phyloP scores from a whole-genome alignment of 1,140 invertebrate genomes.

The Sogatella furcifera region DNA sequence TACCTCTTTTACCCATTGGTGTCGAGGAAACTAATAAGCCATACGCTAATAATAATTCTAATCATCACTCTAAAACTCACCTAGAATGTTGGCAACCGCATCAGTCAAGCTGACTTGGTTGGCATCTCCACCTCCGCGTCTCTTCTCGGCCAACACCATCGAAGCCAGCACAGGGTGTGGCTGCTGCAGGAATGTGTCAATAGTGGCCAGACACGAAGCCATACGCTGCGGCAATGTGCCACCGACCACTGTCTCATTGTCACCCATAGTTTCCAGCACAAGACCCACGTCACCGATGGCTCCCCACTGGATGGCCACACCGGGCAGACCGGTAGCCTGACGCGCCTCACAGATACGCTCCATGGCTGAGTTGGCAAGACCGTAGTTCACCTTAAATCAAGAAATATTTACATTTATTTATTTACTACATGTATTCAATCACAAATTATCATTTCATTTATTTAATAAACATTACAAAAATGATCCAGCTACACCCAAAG shows the following conservation, averaged over 20 bases:
- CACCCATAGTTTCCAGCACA: slow-evolving; percentile 67
- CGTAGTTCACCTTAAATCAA: too few relatives aligned
- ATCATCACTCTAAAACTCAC: too few relatives aligned
- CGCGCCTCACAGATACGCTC: slow-evolving; percentile 85
- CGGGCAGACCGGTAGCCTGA: slow-evolving; percentile 64
- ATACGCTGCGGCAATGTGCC: slow-evolving; percentile 91
- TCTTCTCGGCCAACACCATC: slow-evolving; percentile 64
- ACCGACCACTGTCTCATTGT: slow-evolving; percentile 81
- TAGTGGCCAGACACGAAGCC: slow-evolving; percentile 68
- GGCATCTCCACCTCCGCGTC: slow-evolving; percentile 35
- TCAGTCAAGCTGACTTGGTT: slow-evolving; percentile 50
- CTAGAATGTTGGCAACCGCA: slow-evolving; percentile 74
- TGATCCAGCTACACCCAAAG: too few relatives aligned
- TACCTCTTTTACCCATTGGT: too few relatives aligned
- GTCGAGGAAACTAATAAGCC: too few relatives aligned
- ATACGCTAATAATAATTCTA: too few relatives aligned
- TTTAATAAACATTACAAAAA: too few relatives aligned
- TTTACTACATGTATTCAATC: too few relatives aligned
- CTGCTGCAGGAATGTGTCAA: slow-evolving; percentile 82
- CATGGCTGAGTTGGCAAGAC: slow-evolving; percentile 91
- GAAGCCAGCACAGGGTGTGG: slow-evolving; percentile 75
- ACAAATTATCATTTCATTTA: too few relatives aligned
- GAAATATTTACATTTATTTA: too few relatives aligned
- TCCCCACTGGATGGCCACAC: slow-evolving; percentile 91
- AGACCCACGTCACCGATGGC: slow-evolving; percentile 95